Evolutionary conservation across 2,113 vertebrate species (phyloP).

Genomic region (Nannobrachium achirus): DNA sequence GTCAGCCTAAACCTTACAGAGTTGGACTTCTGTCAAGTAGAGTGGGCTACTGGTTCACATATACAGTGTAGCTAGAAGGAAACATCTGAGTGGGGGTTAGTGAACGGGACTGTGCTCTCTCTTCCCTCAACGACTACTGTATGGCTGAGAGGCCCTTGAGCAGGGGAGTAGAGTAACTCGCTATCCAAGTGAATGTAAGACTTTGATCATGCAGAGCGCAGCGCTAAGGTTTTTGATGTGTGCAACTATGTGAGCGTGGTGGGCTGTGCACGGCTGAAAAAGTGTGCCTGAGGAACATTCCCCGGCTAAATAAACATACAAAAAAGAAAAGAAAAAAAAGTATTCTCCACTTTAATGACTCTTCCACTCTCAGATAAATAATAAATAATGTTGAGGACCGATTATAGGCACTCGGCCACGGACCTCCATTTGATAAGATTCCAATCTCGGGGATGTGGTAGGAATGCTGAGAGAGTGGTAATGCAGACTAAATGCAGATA

Average conservation of each 20-base stretch:
- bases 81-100: background rate
- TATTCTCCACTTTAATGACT: background rate
- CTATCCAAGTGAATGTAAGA: background rate
- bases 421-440: too few relatives aligned
- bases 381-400: too few relatives aligned
- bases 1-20: too few relatives aligned
- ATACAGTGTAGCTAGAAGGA: background rate
- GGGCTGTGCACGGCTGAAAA: background rate
- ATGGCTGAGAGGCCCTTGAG: too few relatives aligned
- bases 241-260: background rate
- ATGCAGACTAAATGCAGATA: too few relatives aligned
- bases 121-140: background rate
- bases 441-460: too few relatives aligned
- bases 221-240: background rate
- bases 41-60: too few relatives aligned
- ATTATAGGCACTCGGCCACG: too few relatives aligned
- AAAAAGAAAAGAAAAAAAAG: background rate
- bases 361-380: background rate
- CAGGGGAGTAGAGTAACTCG: background rate
- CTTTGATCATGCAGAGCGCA: background rate
- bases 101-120: background rate
- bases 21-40: too few relatives aligned
- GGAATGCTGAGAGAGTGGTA: too few relatives aligned
- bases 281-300: background rate
- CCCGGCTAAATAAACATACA: background rate